These are phyloP conservation scores for Ataeniobius toweri DNA, from an alignment of 2,797 vertebrate genomes.

Conservation along the genomic window DNA sequence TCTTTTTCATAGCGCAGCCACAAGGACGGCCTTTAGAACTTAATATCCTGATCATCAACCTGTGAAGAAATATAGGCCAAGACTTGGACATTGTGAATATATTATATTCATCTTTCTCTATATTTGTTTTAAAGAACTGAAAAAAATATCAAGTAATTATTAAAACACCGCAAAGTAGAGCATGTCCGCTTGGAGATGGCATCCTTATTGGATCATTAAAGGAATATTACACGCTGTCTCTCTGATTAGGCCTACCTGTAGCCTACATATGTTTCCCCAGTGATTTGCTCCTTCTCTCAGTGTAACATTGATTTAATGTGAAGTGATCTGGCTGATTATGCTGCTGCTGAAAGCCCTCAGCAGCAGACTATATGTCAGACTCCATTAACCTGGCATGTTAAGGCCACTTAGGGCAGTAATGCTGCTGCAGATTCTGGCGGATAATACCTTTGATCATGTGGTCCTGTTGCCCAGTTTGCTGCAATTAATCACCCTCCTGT, in stretches of 20 bases:
- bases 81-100: neutral
- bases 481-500: conserved; percentile 7
- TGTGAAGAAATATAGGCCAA: neutral
- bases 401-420: conserved; percentile 45
- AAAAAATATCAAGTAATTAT: neutral
- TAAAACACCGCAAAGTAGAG: conserved; percentile 18
- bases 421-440: conserved; percentile 25
- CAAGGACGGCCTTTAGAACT: neutral
- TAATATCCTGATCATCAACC: neutral
- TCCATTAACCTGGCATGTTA: conserved; percentile 46
- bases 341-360: conserved; percentile 29
- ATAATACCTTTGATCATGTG: conserved; percentile 21
- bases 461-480: conserved; percentile 9
- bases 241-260: conserved; percentile 20
- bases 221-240: conserved; percentile 1
- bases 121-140: neutral
- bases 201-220: conserved; percentile 15
- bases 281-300: conserved; percentile 12
- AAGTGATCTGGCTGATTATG: conserved; percentile 24
- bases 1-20: neutral
- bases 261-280: conserved; percentile 7
- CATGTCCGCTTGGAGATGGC: conserved; percentile 9
- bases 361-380: conserved; percentile 46
- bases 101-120: neutral
- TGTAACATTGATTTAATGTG: conserved; percentile 29